Conservation (phyloP, 2,888 invertebrate genomes). For the Physocephala rufipes region DNA sequence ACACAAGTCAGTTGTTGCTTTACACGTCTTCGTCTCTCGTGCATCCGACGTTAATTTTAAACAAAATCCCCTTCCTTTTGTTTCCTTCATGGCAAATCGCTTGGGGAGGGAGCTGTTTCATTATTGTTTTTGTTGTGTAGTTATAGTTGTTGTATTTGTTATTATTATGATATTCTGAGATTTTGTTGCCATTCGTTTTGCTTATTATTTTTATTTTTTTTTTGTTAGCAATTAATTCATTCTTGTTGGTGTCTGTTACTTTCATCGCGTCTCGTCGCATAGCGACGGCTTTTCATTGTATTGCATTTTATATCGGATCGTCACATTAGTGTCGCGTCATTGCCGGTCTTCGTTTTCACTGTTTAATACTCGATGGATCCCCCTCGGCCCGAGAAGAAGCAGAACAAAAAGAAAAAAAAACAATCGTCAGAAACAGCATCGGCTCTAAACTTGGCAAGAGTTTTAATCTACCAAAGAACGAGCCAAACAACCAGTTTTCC, state of each 20-base stretch:
- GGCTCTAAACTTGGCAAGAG: slow-evolving; percentile 37
- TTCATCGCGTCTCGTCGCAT: slow-evolving; percentile 7
- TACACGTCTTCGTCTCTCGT: neutral
- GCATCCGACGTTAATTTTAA: neutral
- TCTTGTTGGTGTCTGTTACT: neutral
- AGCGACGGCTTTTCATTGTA: neutral
- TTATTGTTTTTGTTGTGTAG: neutral
- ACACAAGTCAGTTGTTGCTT: neutral
- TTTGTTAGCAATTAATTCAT: slow-evolving; percentile 22
- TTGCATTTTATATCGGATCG: neutral
- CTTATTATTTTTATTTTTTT: no score
- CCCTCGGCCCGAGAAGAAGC: slow-evolving; percentile 34
- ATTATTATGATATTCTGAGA: slow-evolving; percentile 20
- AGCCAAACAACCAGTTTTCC: slow-evolving; percentile 28
- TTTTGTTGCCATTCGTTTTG: slow-evolving; percentile 32
- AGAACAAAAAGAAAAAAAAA: no score
- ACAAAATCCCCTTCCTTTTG: neutral
- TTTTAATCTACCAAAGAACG: slow-evolving; percentile 15
- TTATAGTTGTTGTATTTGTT: neutral
- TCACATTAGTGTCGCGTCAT: neutral
- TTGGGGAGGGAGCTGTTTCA: neutral
- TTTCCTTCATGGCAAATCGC: neutral
- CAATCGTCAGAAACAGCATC: neutral
- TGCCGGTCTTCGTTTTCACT: neutral
- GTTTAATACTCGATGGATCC: slow-evolving; percentile 12